phyloP scores from a whole-genome alignment of 2,888 invertebrate genomes.

The Aspidiotus destructor region DNA sequence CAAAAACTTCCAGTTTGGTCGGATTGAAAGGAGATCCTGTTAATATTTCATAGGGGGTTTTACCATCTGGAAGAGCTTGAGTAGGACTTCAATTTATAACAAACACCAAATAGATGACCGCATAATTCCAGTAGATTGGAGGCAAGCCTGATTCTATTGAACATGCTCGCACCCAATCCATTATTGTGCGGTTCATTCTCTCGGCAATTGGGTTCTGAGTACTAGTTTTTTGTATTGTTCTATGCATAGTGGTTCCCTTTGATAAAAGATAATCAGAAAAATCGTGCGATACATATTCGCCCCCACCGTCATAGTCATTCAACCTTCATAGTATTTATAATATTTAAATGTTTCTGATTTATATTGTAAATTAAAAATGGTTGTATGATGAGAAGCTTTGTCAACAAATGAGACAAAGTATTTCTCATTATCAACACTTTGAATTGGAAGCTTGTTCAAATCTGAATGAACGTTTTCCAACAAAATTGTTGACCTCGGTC shows the following conservation, averaged over 20 bases:
- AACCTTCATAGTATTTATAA: constrained; percentile 36
- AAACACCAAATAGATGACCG: not conserved
- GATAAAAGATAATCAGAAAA: constrained; percentile 37
- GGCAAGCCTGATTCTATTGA: not conserved
- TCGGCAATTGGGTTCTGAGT: constrained; percentile 39
- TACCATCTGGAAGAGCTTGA: not conserved
- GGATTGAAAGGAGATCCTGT: not conserved
- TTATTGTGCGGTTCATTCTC: constrained; percentile 1
- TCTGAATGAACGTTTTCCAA: not conserved
- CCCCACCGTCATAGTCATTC: constrained; percentile 38
- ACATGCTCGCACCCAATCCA: not conserved
- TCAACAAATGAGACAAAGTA: constrained; percentile 40
- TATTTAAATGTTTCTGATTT: constrained; percentile 38
- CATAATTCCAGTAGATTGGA: not conserved
- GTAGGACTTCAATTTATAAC: constrained; percentile 30
- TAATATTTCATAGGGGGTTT: constrained; percentile 2
- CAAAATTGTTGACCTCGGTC: not conserved
- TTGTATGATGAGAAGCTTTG: constrained; percentile 38
- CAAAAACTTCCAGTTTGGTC: constrained; percentile 1
- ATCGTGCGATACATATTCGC: constrained; percentile 35
- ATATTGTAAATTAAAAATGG: constrained; percentile 38
- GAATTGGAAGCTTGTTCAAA: not conserved
- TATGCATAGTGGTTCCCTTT: constrained; percentile 40
- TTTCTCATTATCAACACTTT: constrained; percentile 33
- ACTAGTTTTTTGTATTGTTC: constrained; percentile 38